Percentiles rank a stretch among this genome's conserved stretches.
These are phyloP conservation scores for Epinephelus lanceolatus DNA, from an alignment of 2,113 vertebrate species.

Conservation along the genomic window DNA sequence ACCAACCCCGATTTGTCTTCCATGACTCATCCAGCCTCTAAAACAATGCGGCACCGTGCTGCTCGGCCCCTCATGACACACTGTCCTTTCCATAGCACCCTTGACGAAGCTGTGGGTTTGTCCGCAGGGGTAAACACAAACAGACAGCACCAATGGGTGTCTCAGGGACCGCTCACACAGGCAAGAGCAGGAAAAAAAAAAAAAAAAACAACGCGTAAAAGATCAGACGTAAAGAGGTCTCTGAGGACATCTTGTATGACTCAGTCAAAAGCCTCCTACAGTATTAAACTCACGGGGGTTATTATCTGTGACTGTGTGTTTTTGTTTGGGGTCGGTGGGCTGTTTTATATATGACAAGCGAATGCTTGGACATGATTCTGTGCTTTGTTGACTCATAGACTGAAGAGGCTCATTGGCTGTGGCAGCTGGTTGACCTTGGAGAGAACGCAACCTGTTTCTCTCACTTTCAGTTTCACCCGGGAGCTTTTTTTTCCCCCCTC, in stretches of 20 bases:
- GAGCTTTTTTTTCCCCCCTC: slow-evolving; percentile 26
- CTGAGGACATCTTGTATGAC: slow-evolving; percentile 38
- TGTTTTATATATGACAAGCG: slow-evolving; percentile 39
- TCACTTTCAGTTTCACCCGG: slow-evolving; percentile 56
- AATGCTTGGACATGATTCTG: slow-evolving; percentile 40
- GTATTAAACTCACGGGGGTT: slow-evolving; percentile 19
- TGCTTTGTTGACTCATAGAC: slow-evolving; percentile 64
- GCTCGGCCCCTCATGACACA: slow-evolving; percentile 57
- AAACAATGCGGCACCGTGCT: slow-evolving; percentile 73
- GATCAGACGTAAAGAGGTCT: slow-evolving; percentile 29
- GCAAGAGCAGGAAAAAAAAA: not conserved
- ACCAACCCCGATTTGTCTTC: slow-evolving; percentile 64
- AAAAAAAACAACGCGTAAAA: not conserved
- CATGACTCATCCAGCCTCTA: slow-evolving; percentile 77
- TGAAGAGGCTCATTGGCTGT: slow-evolving; percentile 70
- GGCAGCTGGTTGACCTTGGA: slow-evolving; percentile 78
- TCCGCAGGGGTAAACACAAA: slow-evolving; percentile 60
- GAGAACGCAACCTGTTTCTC: slow-evolving; percentile 63
- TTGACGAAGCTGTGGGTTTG: slow-evolving; percentile 54
- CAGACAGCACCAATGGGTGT: slow-evolving; percentile 57
- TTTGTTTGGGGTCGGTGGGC: not conserved
- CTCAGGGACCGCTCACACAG: not conserved
- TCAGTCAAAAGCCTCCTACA: slow-evolving; percentile 39
- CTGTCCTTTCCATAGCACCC: slow-evolving; percentile 66
- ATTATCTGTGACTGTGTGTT: slow-evolving; percentile 20